Conservation (phyloP, 2,113 vertebrate genomes). For the mouse (Mus musculus) region DNA sequence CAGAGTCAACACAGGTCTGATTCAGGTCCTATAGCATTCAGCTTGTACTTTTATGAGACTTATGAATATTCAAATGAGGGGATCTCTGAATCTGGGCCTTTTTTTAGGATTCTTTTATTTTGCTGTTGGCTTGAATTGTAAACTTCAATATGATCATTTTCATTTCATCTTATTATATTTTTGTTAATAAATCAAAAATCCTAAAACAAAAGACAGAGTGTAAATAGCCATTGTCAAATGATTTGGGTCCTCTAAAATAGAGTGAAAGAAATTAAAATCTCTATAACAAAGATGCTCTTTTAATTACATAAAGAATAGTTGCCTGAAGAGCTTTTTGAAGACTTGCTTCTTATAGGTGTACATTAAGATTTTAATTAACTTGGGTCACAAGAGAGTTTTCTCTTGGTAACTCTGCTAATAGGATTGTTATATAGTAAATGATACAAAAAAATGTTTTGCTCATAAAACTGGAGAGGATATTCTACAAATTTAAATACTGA, state of each 20-base stretch:
- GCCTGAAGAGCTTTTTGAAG: not conserved
- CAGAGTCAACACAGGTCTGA: not conserved
- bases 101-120: not conserved
- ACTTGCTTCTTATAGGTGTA: not conserved
- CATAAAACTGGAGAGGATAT: not conserved
- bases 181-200: not conserved
- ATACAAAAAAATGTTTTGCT: not conserved
- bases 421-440: not conserved
- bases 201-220: not conserved
- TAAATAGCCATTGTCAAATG: not conserved
- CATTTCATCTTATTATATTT: not conserved
- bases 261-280: not conserved
- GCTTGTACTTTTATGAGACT: not conserved
- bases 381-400: not conserved
- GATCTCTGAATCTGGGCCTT: not conserved
- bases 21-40: not conserved
- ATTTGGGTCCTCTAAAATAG: not conserved
- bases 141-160: not conserved
- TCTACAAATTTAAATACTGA: not conserved
- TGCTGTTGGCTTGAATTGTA: not conserved
- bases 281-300: not conserved
- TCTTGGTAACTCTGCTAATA: not conserved
- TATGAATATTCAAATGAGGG: not conserved
- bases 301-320: constrained; percentile 5
- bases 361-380: constrained; percentile 8